These are phyloP conservation scores for Bombus superbus DNA, from an alignment of 1,140 invertebrate genomes.

Conservation along the genomic window DNA sequence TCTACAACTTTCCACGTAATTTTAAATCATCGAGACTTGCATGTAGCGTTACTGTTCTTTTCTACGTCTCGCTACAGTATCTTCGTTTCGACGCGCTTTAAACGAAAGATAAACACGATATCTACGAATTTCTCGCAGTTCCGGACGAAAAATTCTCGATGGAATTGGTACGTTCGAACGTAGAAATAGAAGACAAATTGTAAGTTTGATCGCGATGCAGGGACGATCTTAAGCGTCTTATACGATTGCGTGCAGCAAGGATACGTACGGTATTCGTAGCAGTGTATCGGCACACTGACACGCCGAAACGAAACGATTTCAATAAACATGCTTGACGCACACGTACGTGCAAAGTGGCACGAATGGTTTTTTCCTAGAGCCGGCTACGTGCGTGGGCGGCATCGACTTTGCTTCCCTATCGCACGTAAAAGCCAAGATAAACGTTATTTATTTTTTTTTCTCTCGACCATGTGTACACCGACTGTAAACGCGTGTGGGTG, in stretches of 20 bases:
- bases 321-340: constrained; percentile 49
- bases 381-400: constrained; percentile 49
- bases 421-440: constrained; percentile 53
- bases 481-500: neutral
- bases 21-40: neutral
- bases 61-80: neutral
- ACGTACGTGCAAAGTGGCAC: constrained; percentile 49
- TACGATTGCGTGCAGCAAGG: constrained; percentile 27
- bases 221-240: neutral
- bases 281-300: constrained; percentile 32
- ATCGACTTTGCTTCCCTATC: constrained; percentile 45
- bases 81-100: too few relatives aligned
- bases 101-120: too few relatives aligned
- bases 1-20: too few relatives aligned
- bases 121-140: too few relatives aligned
- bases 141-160: too few relatives aligned
- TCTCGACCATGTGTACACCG: neutral
- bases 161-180: neutral
- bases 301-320: constrained; percentile 37
- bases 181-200: constrained; percentile 25
- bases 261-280: neutral
- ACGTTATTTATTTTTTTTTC: constrained; percentile 40
- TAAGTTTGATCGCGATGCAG: constrained; percentile 28
- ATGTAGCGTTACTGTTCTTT: neutral
- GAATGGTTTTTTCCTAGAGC: constrained; percentile 49